Base-by-base conservation (phyloP, 2,888 invertebrate genomes). In the Uropetala carovei region DNA sequence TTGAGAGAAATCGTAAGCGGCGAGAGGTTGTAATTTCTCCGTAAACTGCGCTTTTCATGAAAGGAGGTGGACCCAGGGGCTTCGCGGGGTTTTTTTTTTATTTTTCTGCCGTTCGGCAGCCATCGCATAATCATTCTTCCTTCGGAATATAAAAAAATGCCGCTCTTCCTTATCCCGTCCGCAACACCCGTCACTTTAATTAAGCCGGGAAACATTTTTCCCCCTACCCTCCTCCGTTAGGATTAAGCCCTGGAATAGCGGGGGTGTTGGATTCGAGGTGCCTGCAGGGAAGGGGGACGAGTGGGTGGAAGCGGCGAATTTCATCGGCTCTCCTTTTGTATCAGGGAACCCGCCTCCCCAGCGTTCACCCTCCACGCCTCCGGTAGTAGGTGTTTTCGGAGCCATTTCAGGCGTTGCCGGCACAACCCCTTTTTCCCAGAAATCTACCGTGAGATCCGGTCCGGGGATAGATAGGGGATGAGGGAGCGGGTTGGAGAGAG, bases 241-340 rank as follows among this genome's bases (percentile, higher is more conserved):
- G 89, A 89, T 89, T 60, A 89, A 89, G 60, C 64, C 27, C 43
- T 68, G 68, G 68, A n/a, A 68, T 18, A 22, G 68, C 43, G 43
- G 43, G 43, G 43, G 43, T 43, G 43, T 13, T 27, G 0, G 11
- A 57, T 8, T 13, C 16, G 82, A 18, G 82, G 30, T 3, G 82
- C 16, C 18, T 13, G 30, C 27, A 43, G 27, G 10, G 82, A n/a
- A 7, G n/a, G 16, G 64, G 64, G 64, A n/a, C 11, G 7, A 18
- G 64, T 64, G 64, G 16, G n/a, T 64, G 18, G 64, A 64, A 14
- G 86, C 30, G 86, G 86, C 30, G 86, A 60, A 64, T 60, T 86
- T 86, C 60, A 86, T 86, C 86, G 86, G 86, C 22, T 68, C 89
- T 60, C 86, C 59, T 30, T 30, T 86, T 86, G 86, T 86, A 86